Conservation (phyloP, 2,888 invertebrate species). For the Pterostichus niger region DNA sequence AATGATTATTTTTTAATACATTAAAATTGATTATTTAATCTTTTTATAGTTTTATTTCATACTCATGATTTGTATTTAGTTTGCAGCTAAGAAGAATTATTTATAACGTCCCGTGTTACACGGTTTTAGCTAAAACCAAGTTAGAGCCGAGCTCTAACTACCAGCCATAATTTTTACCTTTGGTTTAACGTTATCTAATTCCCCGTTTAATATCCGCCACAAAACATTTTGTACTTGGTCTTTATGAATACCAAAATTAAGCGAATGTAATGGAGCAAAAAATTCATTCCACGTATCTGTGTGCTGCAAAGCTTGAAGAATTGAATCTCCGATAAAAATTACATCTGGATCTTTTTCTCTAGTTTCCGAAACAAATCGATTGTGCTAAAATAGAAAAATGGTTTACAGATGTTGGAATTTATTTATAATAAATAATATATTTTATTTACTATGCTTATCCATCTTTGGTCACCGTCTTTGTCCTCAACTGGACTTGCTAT, state of each 20-base stretch:
- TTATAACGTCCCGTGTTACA: too few species aligned
- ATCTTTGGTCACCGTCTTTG: slow-evolving; percentile 90
- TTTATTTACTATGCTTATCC: slow-evolving; percentile 86
- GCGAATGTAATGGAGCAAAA: slow-evolving; percentile 94
- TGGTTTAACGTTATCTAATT: slow-evolving; percentile 92
- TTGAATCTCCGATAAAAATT: slow-evolving; percentile 93
- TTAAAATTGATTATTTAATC: too few species aligned
- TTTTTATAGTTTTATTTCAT: too few species aligned
- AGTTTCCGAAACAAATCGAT: slow-evolving; percentile 90
- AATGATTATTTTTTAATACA: too few species aligned
- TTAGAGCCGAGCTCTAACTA: too few species aligned
- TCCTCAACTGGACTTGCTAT: slow-evolving; percentile 86
- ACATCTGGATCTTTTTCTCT: slow-evolving; percentile 96
- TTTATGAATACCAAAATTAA: slow-evolving; percentile 94
- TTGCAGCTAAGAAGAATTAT: too few species aligned
- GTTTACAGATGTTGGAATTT: slow-evolving; percentile 2
- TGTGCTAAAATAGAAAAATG: slow-evolving; percentile 83
- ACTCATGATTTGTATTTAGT: too few species aligned
- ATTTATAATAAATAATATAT: neutral
- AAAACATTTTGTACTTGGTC: slow-evolving; percentile 93
- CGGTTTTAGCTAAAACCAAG: too few species aligned
- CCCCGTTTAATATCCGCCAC: slow-evolving; percentile 94
- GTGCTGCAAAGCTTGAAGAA: slow-evolving; percentile 89
- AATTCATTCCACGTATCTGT: slow-evolving; percentile 93
- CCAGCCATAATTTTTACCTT: too few species aligned